A percentile compares a stretch with the other conserved stretches of the same genome.
These are phyloP conservation scores for Pipistrellus pygmaeus DNA, from an alignment of 2,797 vertebrate species.

Conservation along the genomic window DNA sequence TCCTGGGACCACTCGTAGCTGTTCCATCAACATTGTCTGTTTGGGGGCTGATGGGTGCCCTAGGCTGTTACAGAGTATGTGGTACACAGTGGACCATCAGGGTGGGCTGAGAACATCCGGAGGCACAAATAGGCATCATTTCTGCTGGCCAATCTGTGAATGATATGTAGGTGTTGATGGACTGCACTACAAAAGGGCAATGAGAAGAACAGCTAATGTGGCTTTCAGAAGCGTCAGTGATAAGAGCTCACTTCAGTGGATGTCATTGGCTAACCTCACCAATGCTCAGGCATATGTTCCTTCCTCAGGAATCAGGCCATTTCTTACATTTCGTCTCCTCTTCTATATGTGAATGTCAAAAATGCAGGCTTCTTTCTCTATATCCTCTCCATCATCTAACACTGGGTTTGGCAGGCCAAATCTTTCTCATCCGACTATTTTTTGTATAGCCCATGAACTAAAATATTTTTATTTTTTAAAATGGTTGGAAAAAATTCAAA, in stretches of 20 bases:
- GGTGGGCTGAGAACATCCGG: not conserved
- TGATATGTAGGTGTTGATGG: not conserved
- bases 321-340: not conserved
- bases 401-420: no score
- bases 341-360: no score
- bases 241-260: not conserved
- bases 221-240: not conserved
- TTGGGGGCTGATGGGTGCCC: not conserved
- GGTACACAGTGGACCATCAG: not conserved
- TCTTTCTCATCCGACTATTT: not conserved
- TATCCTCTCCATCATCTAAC: not conserved
- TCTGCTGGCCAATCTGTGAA: not conserved
- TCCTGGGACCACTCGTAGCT: not conserved
- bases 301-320: not conserved
- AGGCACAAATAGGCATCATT: not conserved
- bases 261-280: not conserved
- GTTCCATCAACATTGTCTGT: not conserved
- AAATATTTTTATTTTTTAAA: not conserved
- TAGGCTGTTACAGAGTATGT: rapidly evolving
- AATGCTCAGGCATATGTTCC: not conserved
- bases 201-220: not conserved
- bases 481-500: not conserved
- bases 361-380: not conserved
- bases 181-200: not conserved
- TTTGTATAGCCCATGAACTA: not conserved